A percentile compares a stretch with the other conserved stretches of the same genome.
Evolutionary conservation across 2,888 invertebrate genomes (phyloP).

Genomic region (Metacarcinus magister): DNA sequence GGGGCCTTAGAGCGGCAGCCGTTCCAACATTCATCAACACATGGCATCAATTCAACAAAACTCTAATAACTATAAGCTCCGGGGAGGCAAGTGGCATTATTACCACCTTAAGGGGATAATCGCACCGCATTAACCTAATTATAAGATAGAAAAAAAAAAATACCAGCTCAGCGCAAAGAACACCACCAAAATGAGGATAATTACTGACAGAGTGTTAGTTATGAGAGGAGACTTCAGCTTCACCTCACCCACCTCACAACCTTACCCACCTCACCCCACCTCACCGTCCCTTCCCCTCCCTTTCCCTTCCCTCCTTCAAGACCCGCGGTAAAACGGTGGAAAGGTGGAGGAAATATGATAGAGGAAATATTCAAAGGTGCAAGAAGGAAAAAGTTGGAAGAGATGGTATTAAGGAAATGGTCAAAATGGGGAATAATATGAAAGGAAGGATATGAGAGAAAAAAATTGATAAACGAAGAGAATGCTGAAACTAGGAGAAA

Average conservation of each 20-base stretch:
- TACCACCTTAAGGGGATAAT: constrained; percentile 30
- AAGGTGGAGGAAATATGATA: too few relatives aligned
- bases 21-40: neutral
- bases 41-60: neutral
- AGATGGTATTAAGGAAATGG: neutral
- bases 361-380: too few relatives aligned
- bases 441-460: neutral
- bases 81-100: neutral
- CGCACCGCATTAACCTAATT: constrained; percentile 29
- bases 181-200: constrained; percentile 6
- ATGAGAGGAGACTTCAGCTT: neutral
- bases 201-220: neutral
- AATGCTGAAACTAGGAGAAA: neutral
- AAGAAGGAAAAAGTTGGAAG: too few relatives aligned
- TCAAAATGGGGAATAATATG: neutral
- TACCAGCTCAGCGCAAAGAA: neutral
- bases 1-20: neutral
- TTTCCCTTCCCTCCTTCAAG: neutral
- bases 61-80: neutral
- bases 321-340: neutral
- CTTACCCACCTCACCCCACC: neutral
- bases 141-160: constrained; percentile 3
- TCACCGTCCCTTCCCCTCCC: neutral
- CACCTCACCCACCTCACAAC: neutral
- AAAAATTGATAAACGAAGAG: neutral